Evolutionary conservation across 2,113 vertebrate species (phyloP).

Genomic region (Actenoides hombroni): DNA sequence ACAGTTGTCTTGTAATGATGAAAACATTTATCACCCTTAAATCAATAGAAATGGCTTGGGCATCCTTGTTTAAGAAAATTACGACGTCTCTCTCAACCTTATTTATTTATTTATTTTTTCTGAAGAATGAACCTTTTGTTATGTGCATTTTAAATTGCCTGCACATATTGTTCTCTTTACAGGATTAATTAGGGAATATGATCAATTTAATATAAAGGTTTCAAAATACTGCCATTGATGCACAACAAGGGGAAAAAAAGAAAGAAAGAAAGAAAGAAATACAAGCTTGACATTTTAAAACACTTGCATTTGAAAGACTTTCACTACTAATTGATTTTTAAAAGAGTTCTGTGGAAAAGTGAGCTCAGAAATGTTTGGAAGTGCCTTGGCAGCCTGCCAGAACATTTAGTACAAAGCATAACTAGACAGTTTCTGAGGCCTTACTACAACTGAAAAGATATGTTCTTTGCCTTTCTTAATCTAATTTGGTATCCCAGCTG

Average conservation of each 20-base stretch:
- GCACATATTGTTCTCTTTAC: conserved; percentile 39
- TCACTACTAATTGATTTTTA: conserved; percentile 82
- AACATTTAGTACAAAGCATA: conserved; percentile 76
- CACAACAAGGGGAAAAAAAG: conserved; percentile 15
- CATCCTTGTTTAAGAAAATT: conserved; percentile 61
- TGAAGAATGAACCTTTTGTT: conserved; percentile 26
- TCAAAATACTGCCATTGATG: conserved; percentile 70
- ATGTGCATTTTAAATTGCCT: conserved; percentile 50
- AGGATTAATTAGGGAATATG: conserved; percentile 73
- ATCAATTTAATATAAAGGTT: conserved; percentile 74
- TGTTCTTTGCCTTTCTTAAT: conserved; percentile 57
- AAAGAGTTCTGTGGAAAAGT: conserved; percentile 77
- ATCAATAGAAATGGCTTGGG: conserved; percentile 49
- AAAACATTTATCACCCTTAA: conserved; percentile 59
- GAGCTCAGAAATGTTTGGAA: conserved; percentile 78
- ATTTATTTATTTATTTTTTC: not conserved
- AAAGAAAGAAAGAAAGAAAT: not conserved
- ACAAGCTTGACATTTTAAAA: conserved; percentile 79
- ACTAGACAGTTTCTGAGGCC: conserved; percentile 73
- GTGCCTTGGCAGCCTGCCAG: conserved; percentile 74
- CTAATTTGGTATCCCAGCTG: conserved; percentile 63
- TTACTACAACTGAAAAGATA: conserved; percentile 57
- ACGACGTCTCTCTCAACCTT: not conserved
- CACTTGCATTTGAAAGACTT: conserved; percentile 75
- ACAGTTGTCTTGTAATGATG: conserved; percentile 37